A percentile compares a stretch with the other conserved stretches of the same genome.
These are phyloP conservation scores for Eulemur mongoz DNA, from an alignment of 2,797 vertebrate genomes.

Conservation along the genomic window DNA sequence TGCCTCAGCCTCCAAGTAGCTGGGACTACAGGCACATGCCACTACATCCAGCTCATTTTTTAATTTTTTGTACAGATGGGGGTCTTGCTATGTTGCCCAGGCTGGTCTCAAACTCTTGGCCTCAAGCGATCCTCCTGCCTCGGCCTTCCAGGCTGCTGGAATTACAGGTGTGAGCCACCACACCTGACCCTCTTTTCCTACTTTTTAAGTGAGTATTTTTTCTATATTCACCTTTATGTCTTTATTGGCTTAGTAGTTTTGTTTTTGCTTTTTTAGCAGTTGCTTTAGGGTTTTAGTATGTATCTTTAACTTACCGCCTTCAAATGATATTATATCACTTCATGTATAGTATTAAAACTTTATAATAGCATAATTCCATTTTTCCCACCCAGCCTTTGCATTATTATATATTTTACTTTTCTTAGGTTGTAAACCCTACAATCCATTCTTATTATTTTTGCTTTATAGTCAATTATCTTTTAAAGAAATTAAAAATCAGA, in stretches of 20 bases:
- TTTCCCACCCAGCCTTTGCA: not conserved
- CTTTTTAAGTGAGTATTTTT: not conserved
- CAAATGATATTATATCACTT: not conserved
- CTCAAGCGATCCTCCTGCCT: too few relatives aligned
- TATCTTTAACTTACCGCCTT: not conserved
- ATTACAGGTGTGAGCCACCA: too few relatives aligned
- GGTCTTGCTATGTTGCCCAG: too few relatives aligned
- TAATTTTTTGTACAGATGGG: too few relatives aligned
- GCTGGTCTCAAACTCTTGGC: too few relatives aligned
- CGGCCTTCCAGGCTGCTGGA: too few relatives aligned
- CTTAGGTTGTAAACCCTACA: not conserved
- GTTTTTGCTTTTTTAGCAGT: not conserved
- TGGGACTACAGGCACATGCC: too few relatives aligned
- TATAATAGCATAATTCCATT: not conserved
- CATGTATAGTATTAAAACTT: not conserved
- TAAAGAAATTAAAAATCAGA: not conserved
- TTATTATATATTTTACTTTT: not conserved
- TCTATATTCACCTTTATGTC: not conserved
- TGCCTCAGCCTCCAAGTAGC: too few relatives aligned
- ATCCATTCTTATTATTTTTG: not conserved
- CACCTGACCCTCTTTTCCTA: not conserved
- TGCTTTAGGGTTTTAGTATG: not conserved
- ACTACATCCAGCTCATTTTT: too few relatives aligned
- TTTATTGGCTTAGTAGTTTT: not conserved
- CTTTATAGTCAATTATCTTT: not conserved